Evolutionary conservation across 2,797 vertebrate species (phyloP), one percentile per base, ranked within the genome.

Genomic region (Benthosema pterotum): DNA sequence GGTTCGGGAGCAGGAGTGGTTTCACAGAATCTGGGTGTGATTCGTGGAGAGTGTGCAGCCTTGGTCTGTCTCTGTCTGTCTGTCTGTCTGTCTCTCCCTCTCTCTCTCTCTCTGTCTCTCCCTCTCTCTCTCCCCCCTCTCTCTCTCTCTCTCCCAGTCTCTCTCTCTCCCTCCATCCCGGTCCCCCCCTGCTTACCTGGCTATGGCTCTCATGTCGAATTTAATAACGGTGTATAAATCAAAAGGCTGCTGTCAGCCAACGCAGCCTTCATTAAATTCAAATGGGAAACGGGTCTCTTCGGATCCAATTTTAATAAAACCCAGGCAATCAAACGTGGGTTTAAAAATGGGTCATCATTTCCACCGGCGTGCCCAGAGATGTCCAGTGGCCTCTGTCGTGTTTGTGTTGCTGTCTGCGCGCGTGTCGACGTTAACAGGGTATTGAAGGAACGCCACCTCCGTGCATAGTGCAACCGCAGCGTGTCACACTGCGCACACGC

Each of bases 221-320:
- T 92, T 91, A 91, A 93, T 92, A 91, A 92, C 87, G 84, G 86
- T 87, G 85, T 91, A 92, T 94, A 92, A 93, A 94, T 94, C 91
- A 93, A 89, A 90, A 91, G 87, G 77, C 79, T 89, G 83, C 88
- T 87, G 91, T 93, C 91, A 90, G 83, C 86, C 86, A n/a, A 87
- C 82, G 74, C 86, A 86, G 86, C 87, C 87, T 92, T 92, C 89
- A 92, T 93, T 92, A 92, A 91, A 93, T 88, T 91, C 88, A 91
- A 91, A 93, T 87, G 79, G 84, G 82, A 84, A 87, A 87, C 76
- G 75, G 84, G 83, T 87, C 89, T 92, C 90, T 92, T 91, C 88
- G 87, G 88, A 92, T 92, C 85, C 87, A 88, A 90, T 91, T 91
- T 92, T 93, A 92, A 93, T 92, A 91, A 92, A 92, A 91, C 79